A percentile compares a stretch with the other conserved stretches of the same genome.
Evolutionary conservation across 2,113 vertebrate genomes (phyloP).

Genomic region (Brachypteracias leptosomus): DNA sequence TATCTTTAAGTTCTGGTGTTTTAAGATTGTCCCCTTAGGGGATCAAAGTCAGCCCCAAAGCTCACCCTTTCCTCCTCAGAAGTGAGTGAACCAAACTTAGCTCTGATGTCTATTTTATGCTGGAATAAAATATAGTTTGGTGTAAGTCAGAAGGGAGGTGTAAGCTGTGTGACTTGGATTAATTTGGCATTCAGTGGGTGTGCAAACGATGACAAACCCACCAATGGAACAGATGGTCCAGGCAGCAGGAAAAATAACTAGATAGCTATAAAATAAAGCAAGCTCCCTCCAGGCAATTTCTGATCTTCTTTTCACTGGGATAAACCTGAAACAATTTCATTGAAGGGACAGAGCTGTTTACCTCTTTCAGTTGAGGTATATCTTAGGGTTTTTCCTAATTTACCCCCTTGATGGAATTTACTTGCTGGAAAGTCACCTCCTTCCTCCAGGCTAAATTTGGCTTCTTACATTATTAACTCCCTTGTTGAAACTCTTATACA

Average conservation of each 20-base stretch:
- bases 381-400: neutral
- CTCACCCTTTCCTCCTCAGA: neutral
- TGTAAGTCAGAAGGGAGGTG: constrained; percentile 51
- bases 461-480: neutral
- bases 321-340: neutral
- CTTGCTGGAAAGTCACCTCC: neutral
- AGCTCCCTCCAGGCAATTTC: neutral
- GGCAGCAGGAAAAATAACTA: constrained; percentile 53
- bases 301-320: neutral
- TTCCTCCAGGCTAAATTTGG: neutral
- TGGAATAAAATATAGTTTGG: constrained; percentile 44
- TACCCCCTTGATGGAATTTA: neutral
- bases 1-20: neutral
- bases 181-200: constrained; percentile 67
- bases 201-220: constrained; percentile 44
- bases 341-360: neutral
- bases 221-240: constrained; percentile 61
- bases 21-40: neutral
- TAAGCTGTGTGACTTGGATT: constrained; percentile 58
- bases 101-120: neutral
- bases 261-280: constrained; percentile 41
- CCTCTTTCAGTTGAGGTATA: neutral
- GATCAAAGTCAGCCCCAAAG: neutral
- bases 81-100: neutral
- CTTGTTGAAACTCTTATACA: neutral